A percentile compares a stretch with the other conserved stretches of the same genome.
phyloP scores from a whole-genome alignment of 2,113 vertebrate species.

The Puma concolor region DNA sequence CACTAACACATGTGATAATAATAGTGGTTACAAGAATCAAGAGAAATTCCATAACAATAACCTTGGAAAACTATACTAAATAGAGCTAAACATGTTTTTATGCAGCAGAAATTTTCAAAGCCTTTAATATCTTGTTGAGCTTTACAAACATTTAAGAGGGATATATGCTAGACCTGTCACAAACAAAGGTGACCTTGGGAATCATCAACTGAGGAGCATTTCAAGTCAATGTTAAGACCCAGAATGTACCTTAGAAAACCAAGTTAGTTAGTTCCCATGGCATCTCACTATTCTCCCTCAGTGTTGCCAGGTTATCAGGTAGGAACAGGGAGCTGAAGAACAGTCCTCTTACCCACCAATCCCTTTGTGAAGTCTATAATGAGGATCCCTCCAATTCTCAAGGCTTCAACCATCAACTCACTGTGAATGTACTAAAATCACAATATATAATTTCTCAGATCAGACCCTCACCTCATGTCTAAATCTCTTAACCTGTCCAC shows the following conservation, averaged over 20 bases:
- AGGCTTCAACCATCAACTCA: not conserved
- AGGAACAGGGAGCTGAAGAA: not conserved
- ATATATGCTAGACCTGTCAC: not conserved
- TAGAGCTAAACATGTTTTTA: not conserved
- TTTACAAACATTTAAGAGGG: not conserved
- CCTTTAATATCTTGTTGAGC: not conserved
- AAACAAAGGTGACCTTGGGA: not conserved
- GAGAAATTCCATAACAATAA: not conserved
- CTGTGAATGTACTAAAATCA: not conserved
- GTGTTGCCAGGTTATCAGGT: not conserved
- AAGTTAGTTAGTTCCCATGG: not conserved
- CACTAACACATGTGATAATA: not conserved
- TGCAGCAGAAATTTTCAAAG: not conserved
- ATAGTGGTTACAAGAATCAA: not conserved
- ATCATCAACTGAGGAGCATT: not conserved
- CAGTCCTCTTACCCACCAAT: not conserved
- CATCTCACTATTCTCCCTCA: not conserved
- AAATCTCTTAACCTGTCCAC: not conserved
- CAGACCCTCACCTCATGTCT: not conserved
- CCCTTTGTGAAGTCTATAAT: not conserved
- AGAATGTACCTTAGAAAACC: not conserved
- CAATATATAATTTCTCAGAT: not conserved
- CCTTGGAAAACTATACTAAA: not conserved
- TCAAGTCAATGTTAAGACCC: not conserved
- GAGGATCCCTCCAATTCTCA: not conserved